These are phyloP conservation scores for Pao palembangensis DNA, from an alignment of 2,113 vertebrate genomes.

Conservation along the genomic window DNA sequence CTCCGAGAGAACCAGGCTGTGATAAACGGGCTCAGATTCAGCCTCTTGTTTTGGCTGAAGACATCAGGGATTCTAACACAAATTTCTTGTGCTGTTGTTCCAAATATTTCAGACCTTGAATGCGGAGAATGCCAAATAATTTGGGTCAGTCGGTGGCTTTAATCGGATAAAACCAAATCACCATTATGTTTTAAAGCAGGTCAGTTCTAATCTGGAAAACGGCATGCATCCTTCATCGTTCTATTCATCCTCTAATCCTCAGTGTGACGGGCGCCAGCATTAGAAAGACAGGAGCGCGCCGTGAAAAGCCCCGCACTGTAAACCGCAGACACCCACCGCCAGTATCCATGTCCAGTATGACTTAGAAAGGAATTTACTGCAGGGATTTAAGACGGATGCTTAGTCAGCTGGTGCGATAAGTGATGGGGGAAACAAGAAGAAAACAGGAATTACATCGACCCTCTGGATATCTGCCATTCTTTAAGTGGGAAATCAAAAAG, in stretches of 20 bases:
- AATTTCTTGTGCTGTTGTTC: constrained; percentile 18
- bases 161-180: constrained; percentile 64
- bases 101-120: constrained; percentile 25
- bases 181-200: constrained; percentile 66
- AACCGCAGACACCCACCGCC: constrained; percentile 14
- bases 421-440: constrained; percentile 3
- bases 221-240: constrained; percentile 55
- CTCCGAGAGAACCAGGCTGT: constrained; percentile 17
- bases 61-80: constrained; percentile 19
- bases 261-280: constrained; percentile 35
- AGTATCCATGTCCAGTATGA: constrained; percentile 37
- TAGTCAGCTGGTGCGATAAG: constrained; percentile 27
- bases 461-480: too few relatives aligned
- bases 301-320: constrained; percentile 20
- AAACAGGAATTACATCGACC: constrained; percentile 29
- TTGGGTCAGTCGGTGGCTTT: constrained; percentile 57
- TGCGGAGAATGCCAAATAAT: constrained; percentile 37
- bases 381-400: constrained; percentile 36
- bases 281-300: constrained; percentile 27
- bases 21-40: constrained; percentile 8
- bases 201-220: constrained; percentile 68
- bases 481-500: too few relatives aligned
- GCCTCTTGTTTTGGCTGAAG: constrained; percentile 14
- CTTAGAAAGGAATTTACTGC: constrained; percentile 22
- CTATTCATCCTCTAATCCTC: constrained; percentile 56